These are phyloP conservation scores for Pinctada fucata DNA, from an alignment of 2,888 invertebrate genomes.

Conservation along the genomic window DNA sequence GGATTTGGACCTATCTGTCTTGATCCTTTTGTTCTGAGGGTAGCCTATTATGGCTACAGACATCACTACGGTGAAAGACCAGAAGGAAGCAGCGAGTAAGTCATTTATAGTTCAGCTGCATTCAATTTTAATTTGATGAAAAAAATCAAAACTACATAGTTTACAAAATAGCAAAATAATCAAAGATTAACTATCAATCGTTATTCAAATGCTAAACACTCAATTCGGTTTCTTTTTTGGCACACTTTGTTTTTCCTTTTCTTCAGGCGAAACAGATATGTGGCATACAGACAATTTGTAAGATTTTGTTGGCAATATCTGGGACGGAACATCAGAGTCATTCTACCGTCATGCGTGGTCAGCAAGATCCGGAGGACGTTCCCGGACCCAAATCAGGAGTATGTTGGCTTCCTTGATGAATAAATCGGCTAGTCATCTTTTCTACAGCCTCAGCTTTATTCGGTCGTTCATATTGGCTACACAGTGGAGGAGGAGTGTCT, in stretches of 20 bases:
- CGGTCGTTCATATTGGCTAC: neutral
- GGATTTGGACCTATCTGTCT: constrained; percentile 18
- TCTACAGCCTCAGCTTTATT: neutral
- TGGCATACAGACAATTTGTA: neutral
- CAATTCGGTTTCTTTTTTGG: too few species aligned
- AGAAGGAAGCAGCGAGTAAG: neutral
- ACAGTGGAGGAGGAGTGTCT: constrained; percentile 8
- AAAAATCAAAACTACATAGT: too few species aligned
- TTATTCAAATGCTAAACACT: too few species aligned
- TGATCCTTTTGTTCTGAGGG: neutral
- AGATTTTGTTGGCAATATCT: neutral
- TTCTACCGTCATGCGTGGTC: neutral
- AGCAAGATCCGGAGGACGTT: neutral
- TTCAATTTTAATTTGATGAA: too few species aligned
- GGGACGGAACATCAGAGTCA: constrained; percentile 2
- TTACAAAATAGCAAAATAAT: too few species aligned
- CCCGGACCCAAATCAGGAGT: neutral
- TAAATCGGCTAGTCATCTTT: neutral
- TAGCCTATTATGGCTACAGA: too few species aligned
- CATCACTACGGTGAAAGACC: constrained; percentile 5
- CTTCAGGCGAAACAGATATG: constrained; percentile 4
- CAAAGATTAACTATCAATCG: too few species aligned
- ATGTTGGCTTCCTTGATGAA: neutral
- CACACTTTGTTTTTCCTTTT: too few species aligned
- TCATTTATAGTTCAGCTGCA: too few species aligned